Conservation (phyloP, 2,888 invertebrate species). For the Ctena decussata region DNA sequence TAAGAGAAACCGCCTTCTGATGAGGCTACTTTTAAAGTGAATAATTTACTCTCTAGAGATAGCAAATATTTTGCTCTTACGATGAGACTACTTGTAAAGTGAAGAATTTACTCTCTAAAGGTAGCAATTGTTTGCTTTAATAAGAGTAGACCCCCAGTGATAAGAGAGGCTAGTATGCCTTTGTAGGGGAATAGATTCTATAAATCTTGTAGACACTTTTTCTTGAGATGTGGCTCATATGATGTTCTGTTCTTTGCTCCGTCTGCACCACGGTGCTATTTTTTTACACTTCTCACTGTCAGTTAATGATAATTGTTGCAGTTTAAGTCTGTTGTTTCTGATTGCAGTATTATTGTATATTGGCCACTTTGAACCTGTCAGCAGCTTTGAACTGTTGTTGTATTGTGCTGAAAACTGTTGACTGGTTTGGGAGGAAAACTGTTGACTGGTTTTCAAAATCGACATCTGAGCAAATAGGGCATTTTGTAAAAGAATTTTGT, state of each 20-base stretch:
- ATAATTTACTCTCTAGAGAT: too few relatives aligned
- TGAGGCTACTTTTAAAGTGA: too few relatives aligned
- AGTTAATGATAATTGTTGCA: not conserved
- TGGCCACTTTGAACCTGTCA: not conserved
- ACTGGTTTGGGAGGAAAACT: not conserved
- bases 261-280: not conserved
- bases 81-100: too few relatives aligned
- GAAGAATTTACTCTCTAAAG: too few relatives aligned
- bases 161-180: too few relatives aligned
- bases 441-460: not conserved
- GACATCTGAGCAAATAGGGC: conserved; percentile 6
- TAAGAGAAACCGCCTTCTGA: too few relatives aligned
- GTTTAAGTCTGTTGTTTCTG: not conserved
- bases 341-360: not conserved
- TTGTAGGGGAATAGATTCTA: too few relatives aligned
- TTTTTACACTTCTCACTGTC: not conserved
- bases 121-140: too few relatives aligned
- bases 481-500: not conserved
- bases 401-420: not conserved
- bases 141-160: too few relatives aligned
- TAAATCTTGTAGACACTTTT: too few relatives aligned
- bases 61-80: too few relatives aligned
- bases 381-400: not conserved
- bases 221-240: too few relatives aligned
- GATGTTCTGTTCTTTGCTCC: not conserved